These are phyloP conservation scores for Emys orbicularis DNA, from an alignment of 2,797 vertebrate genomes.

Conservation along the genomic window DNA sequence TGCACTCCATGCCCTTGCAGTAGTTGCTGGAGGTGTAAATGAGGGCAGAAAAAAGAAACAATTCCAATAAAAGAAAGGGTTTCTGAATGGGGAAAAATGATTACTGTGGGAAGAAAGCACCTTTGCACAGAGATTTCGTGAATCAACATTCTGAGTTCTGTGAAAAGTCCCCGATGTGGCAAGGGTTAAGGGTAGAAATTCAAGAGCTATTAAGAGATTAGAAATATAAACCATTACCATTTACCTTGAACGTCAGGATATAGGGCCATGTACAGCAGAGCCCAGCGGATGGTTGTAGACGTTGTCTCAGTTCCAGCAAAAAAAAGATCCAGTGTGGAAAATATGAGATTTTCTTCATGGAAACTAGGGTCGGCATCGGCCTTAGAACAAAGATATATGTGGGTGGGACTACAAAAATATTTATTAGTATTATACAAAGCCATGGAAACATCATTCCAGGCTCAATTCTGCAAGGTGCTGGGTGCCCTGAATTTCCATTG, in stretches of 20 bases:
- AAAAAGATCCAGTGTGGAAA: constrained; percentile 86
- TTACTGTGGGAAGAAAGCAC: too few species aligned
- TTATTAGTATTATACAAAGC: neutral
- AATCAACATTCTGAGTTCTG: neutral
- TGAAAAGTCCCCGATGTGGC: neutral
- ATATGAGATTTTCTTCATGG: constrained; percentile 81
- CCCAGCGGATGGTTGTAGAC: constrained; percentile 89
- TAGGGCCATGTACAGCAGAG: constrained; percentile 84
- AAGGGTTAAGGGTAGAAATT: fast-evolving
- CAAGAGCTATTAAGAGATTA: neutral
- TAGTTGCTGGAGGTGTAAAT: neutral
- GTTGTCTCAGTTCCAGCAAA: constrained; percentile 91
- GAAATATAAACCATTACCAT: fast-evolving
- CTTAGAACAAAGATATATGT: neutral
- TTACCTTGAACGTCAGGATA: constrained; percentile 89
- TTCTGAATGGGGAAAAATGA: neutral
- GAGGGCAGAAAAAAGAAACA: too few species aligned
- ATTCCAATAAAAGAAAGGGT: neutral
- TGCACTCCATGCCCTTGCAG: neutral
- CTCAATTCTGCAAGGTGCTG: too few species aligned
- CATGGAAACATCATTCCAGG: neutral
- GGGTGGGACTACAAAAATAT: neutral
- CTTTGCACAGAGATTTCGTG: neutral
- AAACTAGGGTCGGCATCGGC: constrained; percentile 73
- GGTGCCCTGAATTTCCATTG: too few species aligned